Conservation (phyloP, 2,797 vertebrate species). For the Carduelis carduelis region DNA sequence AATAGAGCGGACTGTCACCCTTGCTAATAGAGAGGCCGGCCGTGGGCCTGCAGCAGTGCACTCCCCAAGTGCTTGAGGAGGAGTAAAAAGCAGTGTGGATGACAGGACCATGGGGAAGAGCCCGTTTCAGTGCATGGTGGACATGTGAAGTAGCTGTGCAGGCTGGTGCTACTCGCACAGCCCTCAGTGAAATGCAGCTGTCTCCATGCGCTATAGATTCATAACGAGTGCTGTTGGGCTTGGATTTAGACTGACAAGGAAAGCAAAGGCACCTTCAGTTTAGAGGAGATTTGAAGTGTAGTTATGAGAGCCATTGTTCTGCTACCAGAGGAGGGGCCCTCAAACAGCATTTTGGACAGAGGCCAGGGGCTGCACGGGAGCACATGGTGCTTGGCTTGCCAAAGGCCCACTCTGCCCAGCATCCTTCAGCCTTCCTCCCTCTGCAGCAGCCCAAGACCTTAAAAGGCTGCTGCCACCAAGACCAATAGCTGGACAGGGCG, state of each 20-base stretch:
- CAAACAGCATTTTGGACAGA: not conserved
- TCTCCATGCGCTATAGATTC: not conserved
- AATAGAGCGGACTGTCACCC: not conserved
- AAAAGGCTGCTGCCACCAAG: not conserved
- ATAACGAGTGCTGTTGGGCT: not conserved
- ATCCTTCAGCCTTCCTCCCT: not conserved
- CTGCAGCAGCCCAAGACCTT: not conserved
- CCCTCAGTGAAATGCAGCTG: not conserved
- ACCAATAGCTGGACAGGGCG: not conserved
- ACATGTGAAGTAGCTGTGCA: not conserved
- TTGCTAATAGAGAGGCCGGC: not conserved
- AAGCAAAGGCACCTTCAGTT: not conserved
- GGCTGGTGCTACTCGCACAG: fast-evolving
- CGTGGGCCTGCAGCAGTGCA: fast-evolving
- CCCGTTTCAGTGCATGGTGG: fast-evolving
- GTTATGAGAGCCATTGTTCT: not conserved
- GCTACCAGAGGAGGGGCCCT: not conserved
- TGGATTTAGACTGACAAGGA: not conserved
- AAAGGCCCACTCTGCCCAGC: not conserved
- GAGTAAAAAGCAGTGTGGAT: fast-evolving
- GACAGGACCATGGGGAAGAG: not conserved
- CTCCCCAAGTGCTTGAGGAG: not conserved
- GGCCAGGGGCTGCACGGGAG: not conserved
- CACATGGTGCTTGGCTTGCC: not conserved
- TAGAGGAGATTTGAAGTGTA: not conserved